Evolutionary conservation across 2,113 vertebrate species (phyloP).

Genomic region (Raphicerus campestris): DNA sequence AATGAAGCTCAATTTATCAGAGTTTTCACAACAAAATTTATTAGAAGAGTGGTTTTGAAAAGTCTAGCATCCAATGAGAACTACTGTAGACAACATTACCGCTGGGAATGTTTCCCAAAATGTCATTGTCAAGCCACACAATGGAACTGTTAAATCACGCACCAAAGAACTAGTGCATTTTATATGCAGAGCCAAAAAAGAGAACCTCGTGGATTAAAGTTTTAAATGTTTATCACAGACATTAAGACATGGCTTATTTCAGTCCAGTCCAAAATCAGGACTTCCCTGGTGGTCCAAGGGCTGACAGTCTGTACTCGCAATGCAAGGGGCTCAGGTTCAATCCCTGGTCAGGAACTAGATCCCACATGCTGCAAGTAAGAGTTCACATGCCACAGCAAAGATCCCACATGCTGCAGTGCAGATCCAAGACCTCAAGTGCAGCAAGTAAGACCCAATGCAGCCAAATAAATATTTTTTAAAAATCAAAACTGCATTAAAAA

Average conservation of each 20-base stretch:
- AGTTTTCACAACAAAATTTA: constrained; percentile 98
- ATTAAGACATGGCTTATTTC: constrained; percentile 92
- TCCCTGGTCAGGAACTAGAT: background rate
- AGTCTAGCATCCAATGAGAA: constrained; percentile 99
- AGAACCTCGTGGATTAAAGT: constrained; percentile 86
- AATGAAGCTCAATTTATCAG: background rate
- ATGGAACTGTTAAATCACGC: constrained; percentile 96
- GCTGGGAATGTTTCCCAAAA: constrained; percentile 96
- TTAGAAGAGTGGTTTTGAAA: constrained; percentile 99
- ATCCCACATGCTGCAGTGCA: background rate
- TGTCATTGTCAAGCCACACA: constrained; percentile 94
- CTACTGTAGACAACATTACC: constrained; percentile 98
- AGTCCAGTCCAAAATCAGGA: constrained; percentile 82
- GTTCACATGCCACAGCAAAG: background rate
- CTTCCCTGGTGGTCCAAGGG: background rate
- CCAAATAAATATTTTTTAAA: constrained; percentile 51
- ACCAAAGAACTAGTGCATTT: constrained; percentile 92
- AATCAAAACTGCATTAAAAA: constrained; percentile 90
- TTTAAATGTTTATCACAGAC: constrained; percentile 91
- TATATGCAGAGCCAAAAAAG: constrained; percentile 90
- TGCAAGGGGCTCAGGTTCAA: background rate
- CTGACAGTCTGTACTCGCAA: background rate
- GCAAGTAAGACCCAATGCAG: background rate
- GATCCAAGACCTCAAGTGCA: background rate
- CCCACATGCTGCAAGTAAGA: background rate